Evolutionary conservation across 2,888 invertebrate species (phyloP).

Genomic region (Falcaria lacertinaria): DNA sequence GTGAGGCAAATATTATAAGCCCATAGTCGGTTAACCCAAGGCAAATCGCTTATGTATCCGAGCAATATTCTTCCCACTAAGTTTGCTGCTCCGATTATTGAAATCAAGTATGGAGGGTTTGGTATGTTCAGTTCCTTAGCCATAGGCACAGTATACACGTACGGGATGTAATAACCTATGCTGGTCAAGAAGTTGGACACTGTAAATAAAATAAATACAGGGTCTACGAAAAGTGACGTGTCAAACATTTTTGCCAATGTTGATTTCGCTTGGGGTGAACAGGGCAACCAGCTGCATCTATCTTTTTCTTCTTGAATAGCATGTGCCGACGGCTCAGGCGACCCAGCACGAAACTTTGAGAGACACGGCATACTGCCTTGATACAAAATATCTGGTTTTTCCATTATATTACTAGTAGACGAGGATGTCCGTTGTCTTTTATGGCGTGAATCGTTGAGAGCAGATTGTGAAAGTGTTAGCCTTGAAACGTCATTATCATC

Average conservation of each 20-base stretch:
- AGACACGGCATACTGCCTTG: constrained; percentile 85
- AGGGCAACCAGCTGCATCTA: constrained; percentile 81
- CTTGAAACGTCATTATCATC: constrained; percentile 70
- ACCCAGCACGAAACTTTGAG: constrained; percentile 73
- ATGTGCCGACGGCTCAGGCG: constrained; percentile 45
- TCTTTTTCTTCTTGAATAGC: constrained; percentile 58
- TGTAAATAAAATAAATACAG: constrained; percentile 93
- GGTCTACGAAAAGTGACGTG: constrained; percentile 89
- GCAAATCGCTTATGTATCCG: constrained; percentile 92
- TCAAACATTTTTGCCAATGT: constrained; percentile 91
- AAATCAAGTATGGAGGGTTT: constrained; percentile 85
- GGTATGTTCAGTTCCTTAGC: constrained; percentile 82
- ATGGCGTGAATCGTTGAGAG: constrained; percentile 74
- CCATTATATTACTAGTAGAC: constrained; percentile 87
- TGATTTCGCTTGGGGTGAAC: constrained; percentile 84
- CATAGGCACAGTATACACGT: constrained; percentile 90
- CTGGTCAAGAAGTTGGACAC: constrained; percentile 97
- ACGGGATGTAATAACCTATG: constrained; percentile 96
- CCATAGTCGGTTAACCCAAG: constrained; percentile 93
- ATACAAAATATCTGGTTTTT: constrained; percentile 93
- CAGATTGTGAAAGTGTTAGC: constrained; percentile 86
- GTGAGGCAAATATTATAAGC: constrained; percentile 94
- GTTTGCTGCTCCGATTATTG: constrained; percentile 92
- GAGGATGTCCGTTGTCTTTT: constrained; percentile 40
- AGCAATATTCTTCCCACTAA: constrained; percentile 93